Conservation (phyloP, 2,888 invertebrate genomes). For the Pachydiplax longipennis region DNA sequence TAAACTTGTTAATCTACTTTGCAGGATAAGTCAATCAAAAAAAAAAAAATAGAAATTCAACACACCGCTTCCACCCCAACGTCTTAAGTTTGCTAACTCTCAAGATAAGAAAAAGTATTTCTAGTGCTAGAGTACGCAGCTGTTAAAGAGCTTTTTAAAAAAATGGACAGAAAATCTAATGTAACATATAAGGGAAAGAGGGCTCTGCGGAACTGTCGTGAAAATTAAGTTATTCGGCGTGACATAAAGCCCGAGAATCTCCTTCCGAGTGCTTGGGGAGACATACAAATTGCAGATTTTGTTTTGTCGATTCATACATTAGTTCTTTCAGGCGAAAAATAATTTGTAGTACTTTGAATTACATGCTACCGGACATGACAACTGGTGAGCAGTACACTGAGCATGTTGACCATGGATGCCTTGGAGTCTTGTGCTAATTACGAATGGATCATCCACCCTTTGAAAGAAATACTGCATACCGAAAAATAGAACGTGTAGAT, state of each 20-base stretch:
- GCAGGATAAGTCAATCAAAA: no score
- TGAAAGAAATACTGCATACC: slow-evolving; percentile 79
- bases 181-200: slow-evolving; percentile 70
- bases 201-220: slow-evolving; percentile 87
- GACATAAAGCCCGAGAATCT: slow-evolving; percentile 95
- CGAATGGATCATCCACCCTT: slow-evolving; percentile 95
- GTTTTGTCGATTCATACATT: slow-evolving; percentile 93
- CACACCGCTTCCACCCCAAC: slow-evolving; percentile 88
- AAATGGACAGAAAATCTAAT: slow-evolving; percentile 70
- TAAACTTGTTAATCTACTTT: no score
- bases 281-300: slow-evolving; percentile 90
- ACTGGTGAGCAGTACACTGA: slow-evolving; percentile 85
- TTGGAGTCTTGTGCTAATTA: slow-evolving; percentile 93
- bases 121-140: slow-evolving; percentile 89
- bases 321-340: slow-evolving; percentile 75
- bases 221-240: slow-evolving; percentile 86
- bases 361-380: slow-evolving; percentile 97
- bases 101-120: slow-evolving; percentile 84
- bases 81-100: slow-evolving; percentile 87
- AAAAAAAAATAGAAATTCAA: no score
- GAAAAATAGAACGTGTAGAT: slow-evolving; percentile 75
- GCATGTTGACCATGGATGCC: slow-evolving; percentile 91
- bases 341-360: slow-evolving; percentile 94
- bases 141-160: slow-evolving; percentile 84
- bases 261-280: slow-evolving; percentile 75